Evolutionary conservation across 2,113 vertebrate genomes (phyloP).

Genomic region (Erinaceus europaeus): DNA sequence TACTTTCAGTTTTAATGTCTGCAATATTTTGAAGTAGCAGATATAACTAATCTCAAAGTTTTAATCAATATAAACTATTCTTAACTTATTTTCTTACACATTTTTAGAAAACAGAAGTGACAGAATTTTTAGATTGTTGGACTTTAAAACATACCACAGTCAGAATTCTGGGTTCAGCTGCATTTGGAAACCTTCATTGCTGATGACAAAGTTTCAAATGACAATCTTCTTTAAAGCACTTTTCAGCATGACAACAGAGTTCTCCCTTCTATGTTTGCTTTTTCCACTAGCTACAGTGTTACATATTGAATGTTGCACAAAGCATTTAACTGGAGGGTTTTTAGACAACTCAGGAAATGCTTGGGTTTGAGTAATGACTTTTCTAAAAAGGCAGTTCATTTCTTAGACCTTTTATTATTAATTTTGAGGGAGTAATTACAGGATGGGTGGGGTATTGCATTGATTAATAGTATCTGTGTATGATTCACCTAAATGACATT

Average conservation of each 20-base stretch:
- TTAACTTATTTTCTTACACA: background rate
- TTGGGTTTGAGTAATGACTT: conserved; percentile 65
- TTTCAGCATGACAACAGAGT: conserved; percentile 50
- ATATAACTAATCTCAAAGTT: background rate
- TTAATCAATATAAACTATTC: conserved; percentile 18
- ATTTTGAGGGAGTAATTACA: conserved; percentile 26
- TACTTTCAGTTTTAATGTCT: background rate
- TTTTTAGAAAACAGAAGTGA: conserved; percentile 15
- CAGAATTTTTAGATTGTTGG: conserved; percentile 3
- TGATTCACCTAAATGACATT: conserved; percentile 70
- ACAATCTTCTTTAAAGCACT: conserved; percentile 28
- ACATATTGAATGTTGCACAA: conserved; percentile 57
- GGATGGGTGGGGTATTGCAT: conserved; percentile 7
- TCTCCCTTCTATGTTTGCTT: conserved; percentile 22
- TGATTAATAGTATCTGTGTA: conserved; percentile 34
- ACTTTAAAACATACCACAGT: conserved; percentile 60
- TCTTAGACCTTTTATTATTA: conserved; percentile 36
- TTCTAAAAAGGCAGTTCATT: conserved; percentile 36
- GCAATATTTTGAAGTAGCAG: background rate
- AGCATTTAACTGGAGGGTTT: conserved; percentile 66
- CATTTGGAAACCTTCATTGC: conserved; percentile 52
- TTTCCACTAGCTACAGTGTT: conserved; percentile 56
- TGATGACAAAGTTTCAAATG: conserved; percentile 42
- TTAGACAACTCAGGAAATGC: conserved; percentile 63
- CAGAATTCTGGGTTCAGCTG: conserved; percentile 53